Conservation (phyloP, 2,888 invertebrate genomes). For the Druceiella hillmani region DNA sequence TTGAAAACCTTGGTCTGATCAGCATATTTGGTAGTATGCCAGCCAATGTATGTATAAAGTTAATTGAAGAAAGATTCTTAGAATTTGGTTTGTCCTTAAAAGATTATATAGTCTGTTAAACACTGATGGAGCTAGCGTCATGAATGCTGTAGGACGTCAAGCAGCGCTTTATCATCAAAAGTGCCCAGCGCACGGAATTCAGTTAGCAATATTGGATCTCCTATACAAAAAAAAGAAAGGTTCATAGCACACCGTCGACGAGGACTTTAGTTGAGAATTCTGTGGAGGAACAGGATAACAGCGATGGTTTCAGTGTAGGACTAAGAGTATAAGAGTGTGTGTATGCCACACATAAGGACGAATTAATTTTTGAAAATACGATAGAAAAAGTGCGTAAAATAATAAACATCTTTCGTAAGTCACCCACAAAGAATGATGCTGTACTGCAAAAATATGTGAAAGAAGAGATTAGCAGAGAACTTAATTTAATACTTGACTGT, state of each 20-base stretch:
- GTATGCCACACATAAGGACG: too few relatives aligned
- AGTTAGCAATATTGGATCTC: constrained; percentile 21
- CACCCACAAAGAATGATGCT: constrained; percentile 16
- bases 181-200: constrained; percentile 20
- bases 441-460: constrained; percentile 19
- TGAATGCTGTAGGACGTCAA: constrained; percentile 10
- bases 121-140: neutral
- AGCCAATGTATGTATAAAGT: neutral
- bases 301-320: too few relatives aligned
- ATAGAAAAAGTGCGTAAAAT: constrained; percentile 14
- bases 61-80: constrained; percentile 1
- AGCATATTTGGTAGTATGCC: neutral
- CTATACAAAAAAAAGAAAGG: constrained; percentile 16
- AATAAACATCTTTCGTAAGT: constrained; percentile 10
- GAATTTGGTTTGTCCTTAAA: constrained; percentile 9
- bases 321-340: too few relatives aligned
- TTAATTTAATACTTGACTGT: constrained; percentile 17
- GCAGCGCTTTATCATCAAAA: constrained; percentile 18
- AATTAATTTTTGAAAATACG: too few relatives aligned
- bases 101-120: neutral
- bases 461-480: constrained; percentile 16
- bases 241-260: neutral
- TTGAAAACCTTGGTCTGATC: neutral
- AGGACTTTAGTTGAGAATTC: neutral
- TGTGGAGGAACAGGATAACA: neutral